phyloP scores from a whole-genome alignment of 2,797 vertebrate genomes.

The Thunnus albacares region DNA sequence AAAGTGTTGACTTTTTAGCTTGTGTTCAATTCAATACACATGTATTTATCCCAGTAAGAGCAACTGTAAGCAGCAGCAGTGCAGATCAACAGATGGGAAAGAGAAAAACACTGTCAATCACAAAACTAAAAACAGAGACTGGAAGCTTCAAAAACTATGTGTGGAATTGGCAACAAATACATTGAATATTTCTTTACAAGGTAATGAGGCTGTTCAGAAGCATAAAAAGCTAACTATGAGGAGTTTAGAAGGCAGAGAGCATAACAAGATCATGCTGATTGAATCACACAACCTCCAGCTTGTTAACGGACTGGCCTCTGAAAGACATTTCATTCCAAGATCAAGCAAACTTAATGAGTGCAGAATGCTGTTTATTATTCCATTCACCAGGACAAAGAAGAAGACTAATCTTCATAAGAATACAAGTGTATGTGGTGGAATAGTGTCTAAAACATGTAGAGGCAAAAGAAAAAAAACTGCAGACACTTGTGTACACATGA shows the following conservation, averaged over 20 bases:
- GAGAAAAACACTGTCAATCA: too few species aligned
- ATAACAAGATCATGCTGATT: constrained; percentile 19
- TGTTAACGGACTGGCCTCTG: background rate
- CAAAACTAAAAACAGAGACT: too few species aligned
- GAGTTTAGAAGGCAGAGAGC: too few species aligned
- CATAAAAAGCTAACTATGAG: too few species aligned
- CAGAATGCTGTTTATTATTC: background rate
- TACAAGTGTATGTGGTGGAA: background rate
- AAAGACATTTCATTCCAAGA: background rate
- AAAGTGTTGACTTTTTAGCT: background rate
- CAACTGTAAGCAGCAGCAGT: too few species aligned
- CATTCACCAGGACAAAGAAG: background rate
- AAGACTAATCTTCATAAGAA: background rate
- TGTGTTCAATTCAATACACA: background rate
- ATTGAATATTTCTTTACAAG: background rate
- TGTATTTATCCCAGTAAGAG: too few species aligned
- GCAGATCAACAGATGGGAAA: too few species aligned
- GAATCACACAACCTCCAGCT: constrained; percentile 1
- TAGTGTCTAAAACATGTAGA: background rate
- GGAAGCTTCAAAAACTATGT: too few species aligned
- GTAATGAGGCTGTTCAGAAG: too few species aligned
- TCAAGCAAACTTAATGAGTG: background rate
- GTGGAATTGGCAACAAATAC: too few species aligned
- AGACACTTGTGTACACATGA: too few species aligned
- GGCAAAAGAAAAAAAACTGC: too few species aligned